Percentiles rank a stretch among this genome's conserved stretches.
Evolutionary conservation across 2,113 vertebrate species (phyloP).

Genomic region (Pelusios castaneus): DNA sequence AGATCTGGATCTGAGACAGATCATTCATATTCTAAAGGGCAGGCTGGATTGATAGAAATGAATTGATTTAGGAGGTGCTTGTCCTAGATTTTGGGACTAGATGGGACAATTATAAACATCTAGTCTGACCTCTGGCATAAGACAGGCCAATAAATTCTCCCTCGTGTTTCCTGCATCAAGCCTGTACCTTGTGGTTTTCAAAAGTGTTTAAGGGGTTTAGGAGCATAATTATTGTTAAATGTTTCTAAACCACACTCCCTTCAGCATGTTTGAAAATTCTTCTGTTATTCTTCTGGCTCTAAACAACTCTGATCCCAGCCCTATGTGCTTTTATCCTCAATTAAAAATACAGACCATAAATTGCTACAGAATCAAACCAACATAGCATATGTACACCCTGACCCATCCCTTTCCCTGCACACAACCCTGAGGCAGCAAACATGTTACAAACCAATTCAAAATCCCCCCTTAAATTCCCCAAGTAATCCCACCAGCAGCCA

Average conservation of each 20-base stretch:
- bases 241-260: not conserved
- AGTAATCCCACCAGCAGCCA: not conserved
- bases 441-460: not conserved
- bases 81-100: not conserved
- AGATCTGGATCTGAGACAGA: not conserved
- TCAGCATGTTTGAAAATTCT: not conserved
- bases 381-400: not conserved
- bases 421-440: not conserved
- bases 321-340: accelerated
- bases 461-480: not conserved
- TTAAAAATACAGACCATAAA: not conserved
- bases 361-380: not conserved
- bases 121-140: not conserved
- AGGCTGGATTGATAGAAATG: not conserved
- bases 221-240: not conserved
- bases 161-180: not conserved
- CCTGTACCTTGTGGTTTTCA: not conserved
- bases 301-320: not conserved
- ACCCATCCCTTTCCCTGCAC: not conserved
- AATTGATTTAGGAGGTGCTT: not conserved
- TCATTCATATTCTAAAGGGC: accelerated
- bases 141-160: not conserved
- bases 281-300: not conserved
- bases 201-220: not conserved
- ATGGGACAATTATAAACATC: not conserved